phyloP scores from a whole-genome alignment of 2,113 vertebrate species.

The Lycaon pictus region DNA sequence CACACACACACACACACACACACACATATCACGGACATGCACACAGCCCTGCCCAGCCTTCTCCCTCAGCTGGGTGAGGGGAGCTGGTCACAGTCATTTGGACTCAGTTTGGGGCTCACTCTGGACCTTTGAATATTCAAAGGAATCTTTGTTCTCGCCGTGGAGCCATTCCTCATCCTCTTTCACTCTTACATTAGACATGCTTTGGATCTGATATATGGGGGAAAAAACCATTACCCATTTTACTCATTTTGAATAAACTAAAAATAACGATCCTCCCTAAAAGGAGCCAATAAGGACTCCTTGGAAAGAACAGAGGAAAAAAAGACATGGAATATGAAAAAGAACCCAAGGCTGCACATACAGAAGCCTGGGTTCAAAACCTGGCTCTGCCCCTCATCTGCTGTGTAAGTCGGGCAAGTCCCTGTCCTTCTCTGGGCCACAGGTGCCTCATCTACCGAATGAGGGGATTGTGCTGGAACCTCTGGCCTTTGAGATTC shows the following conservation, averaged over 20 bases:
- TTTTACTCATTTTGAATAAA: constrained; percentile 71
- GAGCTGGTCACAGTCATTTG: background rate
- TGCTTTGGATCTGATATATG: constrained; percentile 57
- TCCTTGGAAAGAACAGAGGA: constrained; percentile 54
- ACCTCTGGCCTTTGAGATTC: background rate
- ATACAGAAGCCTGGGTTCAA: background rate
- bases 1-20: too few species aligned
- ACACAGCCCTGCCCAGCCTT: background rate
- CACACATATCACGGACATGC: rapidly evolving
- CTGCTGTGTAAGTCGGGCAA: background rate
- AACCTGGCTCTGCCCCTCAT: background rate
- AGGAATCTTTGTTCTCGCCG: constrained; percentile 53
- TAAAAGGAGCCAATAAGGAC: background rate
- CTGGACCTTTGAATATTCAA: constrained; percentile 58
- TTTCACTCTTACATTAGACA: constrained; percentile 54
- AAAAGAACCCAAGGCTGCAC: background rate
- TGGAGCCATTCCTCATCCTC: constrained; percentile 37
- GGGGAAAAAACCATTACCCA: constrained; percentile 11
- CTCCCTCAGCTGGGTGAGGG: background rate
- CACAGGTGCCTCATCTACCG: background rate
- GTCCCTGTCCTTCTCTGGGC: background rate
- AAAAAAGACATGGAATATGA: background rate
- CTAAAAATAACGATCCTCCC: constrained; percentile 73
- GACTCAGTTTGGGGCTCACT: background rate
- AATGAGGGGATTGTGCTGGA: background rate